Conservation (phyloP, 2,113 vertebrate genomes). For the Spea multiplicata region DNA sequence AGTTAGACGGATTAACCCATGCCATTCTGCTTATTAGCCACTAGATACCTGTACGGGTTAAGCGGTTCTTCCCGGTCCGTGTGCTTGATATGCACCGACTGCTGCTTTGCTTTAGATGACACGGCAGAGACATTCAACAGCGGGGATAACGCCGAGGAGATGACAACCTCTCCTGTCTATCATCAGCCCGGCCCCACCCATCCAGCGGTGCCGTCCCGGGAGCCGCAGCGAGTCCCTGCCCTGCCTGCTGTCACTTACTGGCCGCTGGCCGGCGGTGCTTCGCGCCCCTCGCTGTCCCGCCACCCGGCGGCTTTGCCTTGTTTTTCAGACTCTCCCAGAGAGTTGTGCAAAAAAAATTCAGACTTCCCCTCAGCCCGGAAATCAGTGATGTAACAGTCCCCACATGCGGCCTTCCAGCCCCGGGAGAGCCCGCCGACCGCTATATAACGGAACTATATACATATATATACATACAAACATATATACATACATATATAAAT, state of each 20-base stretch:
- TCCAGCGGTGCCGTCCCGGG: not conserved
- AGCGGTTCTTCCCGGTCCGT: not conserved
- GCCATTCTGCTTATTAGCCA: too few relatives aligned
- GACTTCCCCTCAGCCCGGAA: conserved; percentile 59
- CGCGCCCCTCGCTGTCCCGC: not conserved
- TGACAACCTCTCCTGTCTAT: conserved; percentile 9
- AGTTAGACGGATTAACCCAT: too few relatives aligned
- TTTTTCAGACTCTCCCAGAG: conserved; percentile 32
- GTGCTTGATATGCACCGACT: not conserved
- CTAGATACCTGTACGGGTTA: too few relatives aligned
- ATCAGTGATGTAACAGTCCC: conserved; percentile 70
- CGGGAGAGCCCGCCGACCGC: too few relatives aligned
- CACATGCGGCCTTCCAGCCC: conserved; percentile 66
- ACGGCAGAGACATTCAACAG: conserved; percentile 29
- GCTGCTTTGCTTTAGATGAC: conserved; percentile 27
- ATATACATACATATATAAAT: too few relatives aligned
- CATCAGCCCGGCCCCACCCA: conserved; percentile 28
- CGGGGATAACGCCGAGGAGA: not conserved
- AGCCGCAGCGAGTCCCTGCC: not conserved
- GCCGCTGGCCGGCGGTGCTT: not conserved
- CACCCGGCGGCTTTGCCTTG: conserved; percentile 29
- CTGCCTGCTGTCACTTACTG: conserved; percentile 32
- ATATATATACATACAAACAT: too few relatives aligned
- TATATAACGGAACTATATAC: too few relatives aligned
- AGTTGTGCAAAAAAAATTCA: conserved; percentile 31